A percentile compares a stretch with the other conserved stretches of the same genome.
Conservation (phyloP, 2,797 vertebrate species). For the Chelon labrosus region DNA sequence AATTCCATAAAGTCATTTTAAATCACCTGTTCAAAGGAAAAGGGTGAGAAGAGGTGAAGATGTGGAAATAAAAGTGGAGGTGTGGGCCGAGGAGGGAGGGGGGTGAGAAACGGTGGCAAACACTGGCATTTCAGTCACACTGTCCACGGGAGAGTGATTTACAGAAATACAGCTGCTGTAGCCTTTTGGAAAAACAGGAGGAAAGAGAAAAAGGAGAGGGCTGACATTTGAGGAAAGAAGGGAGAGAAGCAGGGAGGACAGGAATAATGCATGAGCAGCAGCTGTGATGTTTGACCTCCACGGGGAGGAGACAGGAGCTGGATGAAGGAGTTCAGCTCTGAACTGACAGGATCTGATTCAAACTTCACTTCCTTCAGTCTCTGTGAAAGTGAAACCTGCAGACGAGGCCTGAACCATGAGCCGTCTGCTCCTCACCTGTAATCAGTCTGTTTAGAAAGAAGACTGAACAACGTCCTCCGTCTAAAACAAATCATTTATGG, state of each 20-base stretch:
- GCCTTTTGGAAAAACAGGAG: constrained; percentile 39
- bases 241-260: constrained; percentile 11
- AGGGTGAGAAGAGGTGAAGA: constrained; percentile 33
- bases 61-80: constrained; percentile 6
- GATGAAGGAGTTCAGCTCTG: background rate
- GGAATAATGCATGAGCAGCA: constrained; percentile 67
- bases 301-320: constrained; percentile 3
- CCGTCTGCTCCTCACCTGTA: no score
- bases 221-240: constrained; percentile 66
- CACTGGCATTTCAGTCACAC: constrained; percentile 51
- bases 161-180: constrained; percentile 36
- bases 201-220: constrained; percentile 1
- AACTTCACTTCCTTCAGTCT: background rate
- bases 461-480: no score
- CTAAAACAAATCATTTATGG: no score
- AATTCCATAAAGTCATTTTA: constrained; percentile 9
- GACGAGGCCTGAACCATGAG: no score
- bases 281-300: constrained; percentile 47
- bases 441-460: no score
- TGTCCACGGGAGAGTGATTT: constrained; percentile 50
- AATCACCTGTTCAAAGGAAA: constrained; percentile 13
- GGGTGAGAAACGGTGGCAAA: constrained; percentile 28
- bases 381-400: background rate
- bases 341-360: background rate
- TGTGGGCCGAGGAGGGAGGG: background rate